A percentile compares a stretch with the other conserved stretches of the same genome.
Evolutionary conservation across 2,797 vertebrate species (phyloP).

Genomic region (Alcedo atthis): DNA sequence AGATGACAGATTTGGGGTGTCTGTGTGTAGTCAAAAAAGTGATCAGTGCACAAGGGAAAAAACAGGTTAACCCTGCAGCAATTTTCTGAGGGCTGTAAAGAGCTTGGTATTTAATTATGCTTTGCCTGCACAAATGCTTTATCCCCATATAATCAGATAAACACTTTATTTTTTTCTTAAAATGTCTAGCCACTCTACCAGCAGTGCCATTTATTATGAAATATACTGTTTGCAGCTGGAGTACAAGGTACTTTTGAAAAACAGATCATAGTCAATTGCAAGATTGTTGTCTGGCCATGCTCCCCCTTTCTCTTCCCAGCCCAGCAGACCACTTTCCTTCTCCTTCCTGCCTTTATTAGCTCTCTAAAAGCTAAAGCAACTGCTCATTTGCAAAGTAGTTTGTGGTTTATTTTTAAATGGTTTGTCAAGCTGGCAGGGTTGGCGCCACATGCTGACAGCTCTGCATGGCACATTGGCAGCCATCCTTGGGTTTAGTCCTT

Average conservation of each 20-base stretch:
- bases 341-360: background rate
- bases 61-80: background rate
- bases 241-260: background rate
- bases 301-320: background rate
- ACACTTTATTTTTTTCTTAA: conserved; percentile 4
- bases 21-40: background rate
- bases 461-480: background rate
- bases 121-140: background rate
- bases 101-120: background rate
- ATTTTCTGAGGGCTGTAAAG: background rate
- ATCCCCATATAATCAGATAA: conserved; percentile 12
- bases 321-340: background rate
- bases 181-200: background rate
- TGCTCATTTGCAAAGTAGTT: background rate
- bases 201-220: background rate
- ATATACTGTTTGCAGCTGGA: background rate
- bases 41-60: background rate
- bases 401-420: background rate
- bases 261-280: background rate
- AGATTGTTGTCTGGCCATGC: background rate
- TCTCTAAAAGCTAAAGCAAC: background rate
- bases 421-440: background rate
- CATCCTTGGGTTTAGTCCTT: rapidly evolving
- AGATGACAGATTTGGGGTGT: background rate
- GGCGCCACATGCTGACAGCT: rapidly evolving